Evolutionary conservation across 2,797 vertebrate species (phyloP).

Genomic region (Amazonetta brasiliensis): DNA sequence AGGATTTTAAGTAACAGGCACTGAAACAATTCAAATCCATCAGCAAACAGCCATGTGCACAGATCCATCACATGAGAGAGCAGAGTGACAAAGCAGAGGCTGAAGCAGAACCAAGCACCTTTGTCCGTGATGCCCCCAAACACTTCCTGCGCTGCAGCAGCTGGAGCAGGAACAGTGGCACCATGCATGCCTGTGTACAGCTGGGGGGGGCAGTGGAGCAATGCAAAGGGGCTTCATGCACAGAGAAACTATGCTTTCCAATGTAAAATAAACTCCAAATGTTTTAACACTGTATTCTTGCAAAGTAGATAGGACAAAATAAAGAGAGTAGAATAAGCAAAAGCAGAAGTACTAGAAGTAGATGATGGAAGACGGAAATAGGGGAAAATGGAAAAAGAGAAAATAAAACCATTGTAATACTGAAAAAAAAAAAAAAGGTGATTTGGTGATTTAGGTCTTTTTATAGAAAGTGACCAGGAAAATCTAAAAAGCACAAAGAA

Average conservation of each 20-base stretch:
- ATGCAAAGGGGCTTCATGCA: background rate
- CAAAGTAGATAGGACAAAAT: background rate
- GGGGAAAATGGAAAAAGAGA: background rate
- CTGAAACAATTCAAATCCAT: background rate
- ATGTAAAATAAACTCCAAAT: background rate
- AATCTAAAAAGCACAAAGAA: background rate
- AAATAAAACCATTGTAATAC: background rate
- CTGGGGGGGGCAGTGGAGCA: background rate
- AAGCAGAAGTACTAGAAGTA: background rate
- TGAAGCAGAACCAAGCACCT: background rate
- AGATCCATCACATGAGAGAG: background rate
- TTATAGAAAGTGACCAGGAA: background rate
- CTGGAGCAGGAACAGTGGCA: background rate
- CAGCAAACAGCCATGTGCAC: background rate
- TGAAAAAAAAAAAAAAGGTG: background rate
- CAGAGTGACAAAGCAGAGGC: background rate
- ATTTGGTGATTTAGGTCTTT: background rate
- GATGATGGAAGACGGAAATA: background rate
- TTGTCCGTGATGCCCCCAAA: background rate
- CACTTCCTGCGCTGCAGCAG: background rate
- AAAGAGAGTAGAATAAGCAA: background rate
- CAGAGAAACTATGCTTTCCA: background rate
- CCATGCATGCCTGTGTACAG: background rate
- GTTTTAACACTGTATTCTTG: background rate
- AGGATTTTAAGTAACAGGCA: background rate